Conservation (phyloP, 2,113 vertebrate genomes). For the Thinocorus orbignyianus region DNA sequence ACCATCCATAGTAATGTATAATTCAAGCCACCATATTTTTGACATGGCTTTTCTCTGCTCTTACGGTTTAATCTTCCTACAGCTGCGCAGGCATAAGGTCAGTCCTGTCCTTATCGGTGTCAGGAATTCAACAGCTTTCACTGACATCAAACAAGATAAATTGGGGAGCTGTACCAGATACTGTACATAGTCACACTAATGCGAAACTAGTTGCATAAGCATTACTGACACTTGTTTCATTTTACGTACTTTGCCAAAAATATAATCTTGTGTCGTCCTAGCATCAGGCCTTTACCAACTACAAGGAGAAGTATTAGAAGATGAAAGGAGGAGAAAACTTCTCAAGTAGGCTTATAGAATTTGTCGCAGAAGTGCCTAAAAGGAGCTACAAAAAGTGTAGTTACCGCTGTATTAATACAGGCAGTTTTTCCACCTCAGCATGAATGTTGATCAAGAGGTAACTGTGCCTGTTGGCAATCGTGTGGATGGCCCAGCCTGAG, state of each 20-base stretch:
- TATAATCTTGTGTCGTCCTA: neutral
- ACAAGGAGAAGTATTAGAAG: neutral
- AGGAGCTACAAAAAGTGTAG: neutral
- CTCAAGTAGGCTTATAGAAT: neutral
- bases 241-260: neutral
- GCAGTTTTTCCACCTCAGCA: accelerated
- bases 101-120: accelerated
- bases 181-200: neutral
- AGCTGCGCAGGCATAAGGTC: neutral
- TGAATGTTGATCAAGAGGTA: neutral
- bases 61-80: neutral
- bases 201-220: neutral
- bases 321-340: neutral
- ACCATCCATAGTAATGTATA: neutral
- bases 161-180: neutral
- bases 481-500: neutral
- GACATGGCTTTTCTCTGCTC: neutral
- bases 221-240: neutral
- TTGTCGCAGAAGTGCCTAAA: neutral
- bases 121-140: neutral
- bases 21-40: neutral
- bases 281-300: neutral
- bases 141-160: neutral
- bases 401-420: neutral
- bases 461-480: neutral